Base-by-base conservation (phyloP, 2,113 vertebrate genomes). In the Illadopsis cleaveri region DNA sequence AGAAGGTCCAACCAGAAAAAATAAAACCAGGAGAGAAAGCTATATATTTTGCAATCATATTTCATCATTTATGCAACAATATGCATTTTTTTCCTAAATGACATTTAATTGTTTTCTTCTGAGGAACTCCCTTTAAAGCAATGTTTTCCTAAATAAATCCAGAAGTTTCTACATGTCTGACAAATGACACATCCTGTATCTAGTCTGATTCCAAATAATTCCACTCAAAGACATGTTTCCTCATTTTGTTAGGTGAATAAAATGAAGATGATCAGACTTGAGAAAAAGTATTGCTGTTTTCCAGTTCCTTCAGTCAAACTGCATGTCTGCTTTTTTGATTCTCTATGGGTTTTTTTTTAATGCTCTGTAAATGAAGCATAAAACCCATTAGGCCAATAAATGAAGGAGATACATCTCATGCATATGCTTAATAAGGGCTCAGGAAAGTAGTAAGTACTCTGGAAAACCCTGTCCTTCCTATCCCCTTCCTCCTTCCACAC, bases 51-150 rank as follows among this genome's bases (percentile, higher is more conserved):
- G 84, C 75, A 91, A 93, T 89, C 6, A 0, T 40, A 86, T 93
- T 96, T 95, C 91, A 91, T 92, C 15, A 93, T 94, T 93, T 94
- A 66, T 93, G 72, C 69, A 2, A 19, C 58, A 93, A 94, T 87
- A 80, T 71, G 44, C 64, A 64, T 70, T 94, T 61, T 61, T 95
- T 97, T 93, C 97, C 93, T 95, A 95, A 68, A 95, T 89, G 5
- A 69, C 82, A 93, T 88, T 89, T 95, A 97, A 96, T 95, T 96
- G 82, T 40, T 94, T 96, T 97, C 93, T 97, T 97, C 91, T 96
- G 92, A 96, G 81, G 68, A 93, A 86, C 73, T 96, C 64, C 40
- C 60, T 96, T 97, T 90, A 97, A 96, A 96, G 40, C 19, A 88
- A 89, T 91, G 65, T 86, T 96, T 96, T 89, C 92, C 93, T 92